Percentiles rank a stretch among this genome's conserved stretches.
phyloP scores from a whole-genome alignment of 1,140 invertebrate genomes.

The Diachasma alloeum region DNA sequence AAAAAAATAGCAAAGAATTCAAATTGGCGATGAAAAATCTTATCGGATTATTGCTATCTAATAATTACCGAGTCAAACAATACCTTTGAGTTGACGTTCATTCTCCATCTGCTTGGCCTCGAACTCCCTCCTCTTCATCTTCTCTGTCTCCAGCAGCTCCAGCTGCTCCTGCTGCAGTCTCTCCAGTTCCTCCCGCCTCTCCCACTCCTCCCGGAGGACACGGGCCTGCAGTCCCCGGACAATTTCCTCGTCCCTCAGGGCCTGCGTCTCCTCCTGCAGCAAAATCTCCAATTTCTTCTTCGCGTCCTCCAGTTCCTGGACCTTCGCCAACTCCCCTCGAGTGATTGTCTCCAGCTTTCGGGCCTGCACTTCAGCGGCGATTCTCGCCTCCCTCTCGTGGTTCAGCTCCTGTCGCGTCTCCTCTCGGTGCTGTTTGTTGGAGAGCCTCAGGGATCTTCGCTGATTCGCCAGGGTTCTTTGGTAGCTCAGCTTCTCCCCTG shows the following conservation, averaged over 20 bases:
- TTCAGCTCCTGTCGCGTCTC: slow-evolving; percentile 69
- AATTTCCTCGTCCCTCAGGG: slow-evolving; percentile 85
- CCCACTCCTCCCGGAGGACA: slow-evolving; percentile 84
- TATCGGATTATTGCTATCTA: too few species aligned
- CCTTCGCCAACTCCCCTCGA: slow-evolving; percentile 74
- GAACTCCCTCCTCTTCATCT: slow-evolving; percentile 76
- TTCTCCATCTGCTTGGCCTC: slow-evolving; percentile 76
- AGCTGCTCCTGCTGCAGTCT: slow-evolving; percentile 78
- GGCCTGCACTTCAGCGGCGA: slow-evolving; percentile 73
- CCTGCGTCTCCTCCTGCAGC: slow-evolving; percentile 81
- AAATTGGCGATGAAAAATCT: too few species aligned
- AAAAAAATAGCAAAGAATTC: too few species aligned
- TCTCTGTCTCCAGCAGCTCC: slow-evolving; percentile 75
- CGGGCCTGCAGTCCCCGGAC: slow-evolving; percentile 65
- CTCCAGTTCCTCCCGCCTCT: slow-evolving; percentile 81
- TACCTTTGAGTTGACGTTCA: slow-evolving; percentile 74
- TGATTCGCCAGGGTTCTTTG: slow-evolving; percentile 69
- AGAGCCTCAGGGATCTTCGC: slow-evolving; percentile 66
- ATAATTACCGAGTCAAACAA: too few species aligned
- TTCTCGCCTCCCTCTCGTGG: slow-evolving; percentile 72
- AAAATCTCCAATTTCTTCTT: slow-evolving; percentile 73
- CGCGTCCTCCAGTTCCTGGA: slow-evolving; percentile 76
- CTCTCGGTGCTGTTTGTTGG: slow-evolving; percentile 67
- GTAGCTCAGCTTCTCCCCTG: slow-evolving; percentile 71
- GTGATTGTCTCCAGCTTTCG: slow-evolving; percentile 73